Evolutionary conservation across 1,140 invertebrate species (phyloP), one percentile per base, ranked within the genome.

Genomic region (Lasioglossum albipes): DNA sequence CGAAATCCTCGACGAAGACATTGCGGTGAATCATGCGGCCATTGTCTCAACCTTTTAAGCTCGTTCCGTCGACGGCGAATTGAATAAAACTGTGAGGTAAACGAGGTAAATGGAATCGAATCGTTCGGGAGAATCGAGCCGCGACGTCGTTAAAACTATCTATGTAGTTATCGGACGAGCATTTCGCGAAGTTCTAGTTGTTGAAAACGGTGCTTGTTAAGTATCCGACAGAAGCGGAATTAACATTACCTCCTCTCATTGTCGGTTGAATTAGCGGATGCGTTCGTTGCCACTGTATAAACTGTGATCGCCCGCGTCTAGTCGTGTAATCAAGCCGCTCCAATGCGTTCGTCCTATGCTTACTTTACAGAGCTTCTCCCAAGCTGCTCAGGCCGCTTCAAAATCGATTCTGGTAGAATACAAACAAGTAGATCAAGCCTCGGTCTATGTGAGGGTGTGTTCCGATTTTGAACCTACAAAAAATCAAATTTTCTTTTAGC

Each of bases 181-280:
- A 16, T 66, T 72, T 13, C 61, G 72, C 45, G 45, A 84, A 85
- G 41, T 85, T 85, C 68, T 64, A 62, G 65, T 72, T 72, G 72
- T 67, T 80, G 76, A 81, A 71, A 84, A 82, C 71, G 61, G 36
- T 59, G 68, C 67, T 59, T 84, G 69, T 85, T 84, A 76, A 81
- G 27, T 77, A 79, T 81, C 78, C 73, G 45, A 52, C 22, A 22
- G 31, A 20, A 2, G 16, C n/a, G 61, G 52, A 81, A 84, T 84
- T 84, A 84, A 84, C 67, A 79, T 84, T 66, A 36, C 59, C 66
- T 22, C 69, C 31, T 69, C 57, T 81, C 77, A 73, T 77, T 84
- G 74, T 69, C 70, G 27, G 42, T 18, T 57, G 84, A 84, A 70
- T 85, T 74, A 81, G 41, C 70, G 68, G 16, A 68, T 61, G 49